Conservation (phyloP, 2,113 vertebrate species). For the Forbesichthys papilliferus region DNA sequence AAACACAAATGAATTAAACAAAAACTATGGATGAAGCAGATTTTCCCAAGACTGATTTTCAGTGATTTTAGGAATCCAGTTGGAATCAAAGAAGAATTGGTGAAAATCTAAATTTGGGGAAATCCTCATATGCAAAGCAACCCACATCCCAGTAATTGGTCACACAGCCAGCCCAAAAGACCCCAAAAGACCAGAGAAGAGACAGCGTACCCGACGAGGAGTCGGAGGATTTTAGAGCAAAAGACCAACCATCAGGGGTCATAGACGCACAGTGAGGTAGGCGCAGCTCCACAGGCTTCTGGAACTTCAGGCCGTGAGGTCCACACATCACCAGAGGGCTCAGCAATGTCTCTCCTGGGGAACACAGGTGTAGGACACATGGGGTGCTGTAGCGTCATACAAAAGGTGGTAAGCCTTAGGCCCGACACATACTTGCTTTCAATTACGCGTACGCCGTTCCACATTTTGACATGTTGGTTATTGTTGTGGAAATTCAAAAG, state of each 20-base stretch:
- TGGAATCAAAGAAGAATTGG: neutral
- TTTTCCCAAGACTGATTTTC: conserved; percentile 48
- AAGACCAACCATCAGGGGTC: conserved; percentile 98
- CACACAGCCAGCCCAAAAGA: conserved; percentile 84
- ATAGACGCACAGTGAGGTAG: conserved; percentile 96
- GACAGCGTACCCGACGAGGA: conserved; percentile 96
- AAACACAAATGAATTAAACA: conserved; percentile 47
- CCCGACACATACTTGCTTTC: too few species aligned
- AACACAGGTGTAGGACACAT: conserved; percentile 16
- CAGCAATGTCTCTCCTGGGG: conserved; percentile 88
- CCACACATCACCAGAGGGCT: conserved; percentile 95
- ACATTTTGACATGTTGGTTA: too few species aligned
- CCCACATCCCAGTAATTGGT: conserved; percentile 64
- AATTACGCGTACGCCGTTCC: too few species aligned
- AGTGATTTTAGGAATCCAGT: neutral
- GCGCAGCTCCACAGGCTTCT: conserved; percentile 95
- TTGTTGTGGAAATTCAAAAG: too few species aligned
- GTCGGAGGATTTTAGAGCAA: conserved; percentile 98
- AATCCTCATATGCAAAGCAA: conserved; percentile 61
- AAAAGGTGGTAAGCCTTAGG: too few species aligned
- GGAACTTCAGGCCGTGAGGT: conserved; percentile 93
- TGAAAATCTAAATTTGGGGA: conserved; percentile 43
- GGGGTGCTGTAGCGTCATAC: neutral
- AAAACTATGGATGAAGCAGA: too few species aligned
- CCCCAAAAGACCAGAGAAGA: conserved; percentile 92